phyloP scores from a whole-genome alignment of 2,797 vertebrate genomes.

The Sus cebifrons region DNA sequence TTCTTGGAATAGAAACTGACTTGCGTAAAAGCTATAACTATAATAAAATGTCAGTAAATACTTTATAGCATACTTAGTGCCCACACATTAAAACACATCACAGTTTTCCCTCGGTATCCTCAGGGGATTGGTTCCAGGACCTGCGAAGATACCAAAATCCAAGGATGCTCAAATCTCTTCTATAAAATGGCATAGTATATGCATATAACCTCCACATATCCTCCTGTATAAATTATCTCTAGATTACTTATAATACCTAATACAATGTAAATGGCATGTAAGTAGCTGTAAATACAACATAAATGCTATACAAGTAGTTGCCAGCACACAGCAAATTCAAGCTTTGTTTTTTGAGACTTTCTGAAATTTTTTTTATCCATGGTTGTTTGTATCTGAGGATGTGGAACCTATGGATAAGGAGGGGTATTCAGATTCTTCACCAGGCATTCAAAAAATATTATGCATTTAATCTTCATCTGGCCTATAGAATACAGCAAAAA shows the following conservation, averaged over 20 bases:
- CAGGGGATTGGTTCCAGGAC: not conserved
- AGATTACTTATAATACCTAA: not conserved
- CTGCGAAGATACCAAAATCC: not conserved
- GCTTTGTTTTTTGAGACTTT: not conserved
- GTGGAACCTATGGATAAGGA: not conserved
- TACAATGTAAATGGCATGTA: not conserved
- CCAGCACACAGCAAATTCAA: not conserved
- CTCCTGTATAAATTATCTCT: not conserved
- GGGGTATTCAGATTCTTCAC: constrained; percentile 45
- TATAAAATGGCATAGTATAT: not conserved
- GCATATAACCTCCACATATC: not conserved
- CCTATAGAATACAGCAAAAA: constrained; percentile 51
- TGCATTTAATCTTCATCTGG: constrained; percentile 1
- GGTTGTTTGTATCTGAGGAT: not conserved
- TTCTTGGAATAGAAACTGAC: constrained; percentile 33
- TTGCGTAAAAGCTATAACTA: not conserved
- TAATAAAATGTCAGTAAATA: constrained; percentile 38
- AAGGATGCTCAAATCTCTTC: not conserved
- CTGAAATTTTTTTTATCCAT: not conserved
- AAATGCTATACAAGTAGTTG: not conserved
- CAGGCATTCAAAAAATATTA: constrained; percentile 49
- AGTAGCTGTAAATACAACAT: not conserved
- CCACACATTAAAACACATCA: constrained; percentile 31
- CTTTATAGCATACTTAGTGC: constrained; percentile 52
- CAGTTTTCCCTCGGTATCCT: not conserved